Evolutionary conservation across 2,888 invertebrate genomes (phyloP), one percentile per base, ranked within the genome.

Genomic region (Caenorhabditis wallacei): DNA sequence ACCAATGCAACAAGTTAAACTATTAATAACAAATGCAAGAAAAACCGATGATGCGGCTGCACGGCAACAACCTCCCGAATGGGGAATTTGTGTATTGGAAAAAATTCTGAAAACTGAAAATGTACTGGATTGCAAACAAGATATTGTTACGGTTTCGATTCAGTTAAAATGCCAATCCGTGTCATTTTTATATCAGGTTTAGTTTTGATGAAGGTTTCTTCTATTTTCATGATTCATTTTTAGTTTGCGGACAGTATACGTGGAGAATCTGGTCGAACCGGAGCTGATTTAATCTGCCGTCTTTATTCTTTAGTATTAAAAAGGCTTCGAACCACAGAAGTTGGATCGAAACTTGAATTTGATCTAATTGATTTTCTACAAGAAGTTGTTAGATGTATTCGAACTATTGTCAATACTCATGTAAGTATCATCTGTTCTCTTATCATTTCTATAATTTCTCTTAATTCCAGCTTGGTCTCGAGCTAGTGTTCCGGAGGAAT

Each of bases 321-420:
- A 20, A 35, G 56, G 35, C 53, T 84, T 4, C 24, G 53, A 30
- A 56, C 16, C 18, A 51, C 76, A 10, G 54, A 81, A 57, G 11
- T 24, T 16, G 78, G 72, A 13, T 78, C 81, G 35, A 80, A 80
- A 69, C 18, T 70, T 16, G 78, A 76, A 20, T 7, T 72, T 11
- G 75, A 80, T 11, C 51, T 82, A 5, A 71, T 85, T 48, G 84
- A 82, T 24, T 80, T 85, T 37, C 66, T 85, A 11, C 81, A 85
- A 48, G 82, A 83, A 59, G 51, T 85, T 51, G 85, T 88, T 26
- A 71, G 75, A 43, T 84, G 85, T 56, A 71, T 87, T 16, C 76
- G 85, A 30, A 68, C 76, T 13, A 85, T 88, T 30, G 70, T 84
- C 24, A 88, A 88, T 54, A 86, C 85, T 22, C 83, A 81, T 69